phyloP scores from a whole-genome alignment of 2,888 invertebrate species.

The Automeris io region DNA sequence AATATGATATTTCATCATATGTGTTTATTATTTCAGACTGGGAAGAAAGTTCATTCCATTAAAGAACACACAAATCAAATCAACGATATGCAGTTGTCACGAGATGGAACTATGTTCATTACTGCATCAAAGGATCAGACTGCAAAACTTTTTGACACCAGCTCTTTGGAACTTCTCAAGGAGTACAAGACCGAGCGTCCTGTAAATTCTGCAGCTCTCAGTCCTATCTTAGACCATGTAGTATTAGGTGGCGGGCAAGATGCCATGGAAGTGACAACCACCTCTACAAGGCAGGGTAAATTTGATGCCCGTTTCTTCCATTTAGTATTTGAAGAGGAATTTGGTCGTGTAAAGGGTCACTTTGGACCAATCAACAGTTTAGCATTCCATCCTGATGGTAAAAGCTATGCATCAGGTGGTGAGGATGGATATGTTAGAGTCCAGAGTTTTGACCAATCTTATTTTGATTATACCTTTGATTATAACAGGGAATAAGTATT shows the following conservation, averaged over 20 bases:
- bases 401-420: slow-evolving; percentile 96
- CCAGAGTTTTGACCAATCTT: slow-evolving; percentile 96
- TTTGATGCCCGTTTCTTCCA: slow-evolving; percentile 98
- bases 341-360: slow-evolving; percentile 98
- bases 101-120: slow-evolving; percentile 96
- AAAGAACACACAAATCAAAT: slow-evolving; percentile 91
- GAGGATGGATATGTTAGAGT: slow-evolving; percentile 99
- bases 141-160: slow-evolving; percentile 95
- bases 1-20: neutral
- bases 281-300: slow-evolving; percentile 95
- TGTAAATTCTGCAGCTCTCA: slow-evolving; percentile 98
- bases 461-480: slow-evolving; percentile 97
- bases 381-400: slow-evolving; percentile 98
- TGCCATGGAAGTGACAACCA: slow-evolving; percentile 99
- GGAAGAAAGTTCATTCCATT: slow-evolving; percentile 86
- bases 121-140: slow-evolving; percentile 98
- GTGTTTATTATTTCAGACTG: slow-evolving; percentile 76
- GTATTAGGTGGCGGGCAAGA: slow-evolving; percentile 99
- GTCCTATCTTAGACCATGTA: slow-evolving; percentile 96
- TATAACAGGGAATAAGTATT: slow-evolving; percentile 72
- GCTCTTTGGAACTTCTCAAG: slow-evolving; percentile 90
- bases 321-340: slow-evolving; percentile 97
- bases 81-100: slow-evolving; percentile 97
- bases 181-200: slow-evolving; percentile 98
- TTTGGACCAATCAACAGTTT: slow-evolving; percentile 99